These are phyloP conservation scores for Unio delphinus DNA, from an alignment of 2,888 invertebrate species.

Conservation along the genomic window DNA sequence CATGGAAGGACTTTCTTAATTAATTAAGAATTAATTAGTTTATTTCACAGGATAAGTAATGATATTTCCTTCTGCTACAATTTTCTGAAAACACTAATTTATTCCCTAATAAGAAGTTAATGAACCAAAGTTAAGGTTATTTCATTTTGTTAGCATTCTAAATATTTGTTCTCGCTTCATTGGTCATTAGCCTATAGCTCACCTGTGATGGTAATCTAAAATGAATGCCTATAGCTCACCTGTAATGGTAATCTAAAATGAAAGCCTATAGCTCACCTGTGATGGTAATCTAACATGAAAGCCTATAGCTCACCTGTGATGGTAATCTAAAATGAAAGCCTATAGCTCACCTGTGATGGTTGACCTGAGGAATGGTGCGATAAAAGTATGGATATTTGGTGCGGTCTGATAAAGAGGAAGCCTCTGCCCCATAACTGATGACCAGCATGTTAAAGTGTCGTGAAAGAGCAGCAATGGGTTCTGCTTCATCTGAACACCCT, in stretches of 20 bases:
- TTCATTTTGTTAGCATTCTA: too few species aligned
- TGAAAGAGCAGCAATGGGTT: constrained; percentile 84
- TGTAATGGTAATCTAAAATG: constrained; percentile 74
- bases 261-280: too few species aligned
- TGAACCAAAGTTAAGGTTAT: too few species aligned
- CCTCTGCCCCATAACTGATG: constrained; percentile 86
- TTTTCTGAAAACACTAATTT: too few species aligned
- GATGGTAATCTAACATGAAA: not conserved
- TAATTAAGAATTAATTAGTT: too few species aligned
- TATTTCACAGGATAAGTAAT: too few species aligned
- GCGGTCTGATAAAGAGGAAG: constrained; percentile 80
- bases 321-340: constrained; percentile 47
- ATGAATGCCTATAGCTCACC: constrained; percentile 66
- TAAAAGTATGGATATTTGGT: constrained; percentile 84
- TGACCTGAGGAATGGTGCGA: constrained; percentile 84
- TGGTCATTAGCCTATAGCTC: too few species aligned
- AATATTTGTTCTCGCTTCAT: not conserved
- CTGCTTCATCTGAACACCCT: constrained; percentile 86
- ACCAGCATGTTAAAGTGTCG: constrained; percentile 82
- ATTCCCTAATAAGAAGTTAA: too few species aligned
- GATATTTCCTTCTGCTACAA: too few species aligned
- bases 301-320: constrained; percentile 75
- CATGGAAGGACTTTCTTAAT: too few species aligned
- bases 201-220: too few species aligned
- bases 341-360: constrained; percentile 76